Evolutionary conservation across 2,113 vertebrate genomes (phyloP).

Genomic region (Dasyurus viverrinus): DNA sequence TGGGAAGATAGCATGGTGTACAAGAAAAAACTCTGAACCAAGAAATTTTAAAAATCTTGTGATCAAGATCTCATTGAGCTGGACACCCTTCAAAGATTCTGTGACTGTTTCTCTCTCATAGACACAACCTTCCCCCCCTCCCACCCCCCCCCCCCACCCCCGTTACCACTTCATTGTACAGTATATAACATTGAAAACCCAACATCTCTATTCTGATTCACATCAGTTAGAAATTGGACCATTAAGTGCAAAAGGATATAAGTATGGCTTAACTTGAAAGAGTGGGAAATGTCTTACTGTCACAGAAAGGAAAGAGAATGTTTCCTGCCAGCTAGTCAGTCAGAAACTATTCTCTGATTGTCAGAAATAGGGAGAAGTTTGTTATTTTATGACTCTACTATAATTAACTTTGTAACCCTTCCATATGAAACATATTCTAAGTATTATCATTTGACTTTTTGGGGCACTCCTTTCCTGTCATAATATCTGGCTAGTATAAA

Average conservation of each 20-base stretch:
- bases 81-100: background rate
- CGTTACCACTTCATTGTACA: background rate
- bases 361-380: background rate
- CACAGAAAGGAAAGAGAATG: slow-evolving; percentile 24
- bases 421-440: background rate
- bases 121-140: too few relatives aligned
- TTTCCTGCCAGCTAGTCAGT: slow-evolving; percentile 30
- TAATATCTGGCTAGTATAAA: background rate
- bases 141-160: background rate
- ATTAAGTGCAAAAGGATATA: slow-evolving; percentile 18
- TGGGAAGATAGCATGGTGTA: background rate
- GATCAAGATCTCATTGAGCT: background rate
- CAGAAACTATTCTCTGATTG: slow-evolving; percentile 23
- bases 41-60: background rate
- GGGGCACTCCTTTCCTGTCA: background rate
- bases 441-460: background rate
- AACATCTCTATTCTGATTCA: background rate
- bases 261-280: slow-evolving; percentile 39
- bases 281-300: background rate
- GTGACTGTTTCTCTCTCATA: background rate
- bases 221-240: background rate
- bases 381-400: background rate
- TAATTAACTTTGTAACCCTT: background rate
- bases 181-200: background rate
- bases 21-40: background rate